Percentiles rank a stretch among this genome's conserved stretches.
phyloP scores from a whole-genome alignment of 2,113 vertebrate species.

The Gracilinanus agilis region DNA sequence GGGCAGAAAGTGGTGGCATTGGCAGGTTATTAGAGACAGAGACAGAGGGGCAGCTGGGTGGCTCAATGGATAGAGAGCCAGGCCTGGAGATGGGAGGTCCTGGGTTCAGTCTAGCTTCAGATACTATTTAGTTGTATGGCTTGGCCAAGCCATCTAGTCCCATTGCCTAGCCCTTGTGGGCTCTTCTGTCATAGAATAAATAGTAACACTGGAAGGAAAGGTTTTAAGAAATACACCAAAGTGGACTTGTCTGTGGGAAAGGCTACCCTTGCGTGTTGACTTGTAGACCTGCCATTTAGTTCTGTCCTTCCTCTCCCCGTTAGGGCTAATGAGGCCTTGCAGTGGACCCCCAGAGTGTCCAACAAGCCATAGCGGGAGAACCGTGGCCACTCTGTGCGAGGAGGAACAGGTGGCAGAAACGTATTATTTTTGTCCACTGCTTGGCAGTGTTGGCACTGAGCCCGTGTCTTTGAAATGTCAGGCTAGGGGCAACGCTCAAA shows the following conservation, averaged over 20 bases:
- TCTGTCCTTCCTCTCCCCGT: not conserved
- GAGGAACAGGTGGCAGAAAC: constrained; percentile 22
- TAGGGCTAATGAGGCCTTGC: not conserved
- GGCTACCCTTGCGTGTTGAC: no score
- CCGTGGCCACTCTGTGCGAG: constrained; percentile 7
- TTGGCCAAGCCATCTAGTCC: no score
- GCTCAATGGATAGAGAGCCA: no score
- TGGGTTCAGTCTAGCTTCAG: no score
- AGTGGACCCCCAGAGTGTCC: not conserved
- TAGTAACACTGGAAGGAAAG: no score
- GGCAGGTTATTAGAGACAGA: not conserved
- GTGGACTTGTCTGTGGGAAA: no score
- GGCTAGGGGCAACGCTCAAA: constrained; percentile 8
- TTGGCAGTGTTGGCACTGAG: not conserved
- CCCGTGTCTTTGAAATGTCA: constrained; percentile 43
- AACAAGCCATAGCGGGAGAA: constrained; percentile 1
- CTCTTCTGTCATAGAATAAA: no score
- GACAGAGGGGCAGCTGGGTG: no score
- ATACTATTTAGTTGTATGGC: no score
- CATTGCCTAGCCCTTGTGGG: no score
- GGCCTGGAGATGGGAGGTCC: no score
- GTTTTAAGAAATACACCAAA: no score
- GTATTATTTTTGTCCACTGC: constrained; percentile 42
- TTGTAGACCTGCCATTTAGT: not conserved
- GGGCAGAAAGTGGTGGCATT: not conserved